Evolutionary conservation across 2,888 invertebrate genomes (phyloP), one percentile per base, ranked within the genome.

Genomic region (Dicyrtomina minuta): DNA sequence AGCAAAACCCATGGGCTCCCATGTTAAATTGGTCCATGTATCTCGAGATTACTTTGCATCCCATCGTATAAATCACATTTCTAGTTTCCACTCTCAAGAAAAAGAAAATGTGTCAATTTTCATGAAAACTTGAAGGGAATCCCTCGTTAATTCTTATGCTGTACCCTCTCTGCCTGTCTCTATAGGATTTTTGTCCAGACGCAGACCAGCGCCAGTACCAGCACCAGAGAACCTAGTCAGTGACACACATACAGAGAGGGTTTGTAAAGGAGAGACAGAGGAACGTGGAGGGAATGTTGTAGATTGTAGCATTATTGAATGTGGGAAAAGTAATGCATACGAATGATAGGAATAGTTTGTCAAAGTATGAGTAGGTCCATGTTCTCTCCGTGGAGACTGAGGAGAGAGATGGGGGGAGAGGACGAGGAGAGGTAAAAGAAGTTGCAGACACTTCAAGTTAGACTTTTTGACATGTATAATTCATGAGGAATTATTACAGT

Each of bases 401-500:
- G 39, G n/a, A 43, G 12, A 51, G 26, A 33, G 51, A 24, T 20
- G 17, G 44, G 43, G 46, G 22, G 41, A 39, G 24, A 44, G 24
- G 43, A 20, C 10, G 43, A 59, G 13, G 39, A 55, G 41, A 24
- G n/a, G 33, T 41, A 33, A 56, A 66, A 49, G 51, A 53, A 60
- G 46, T 68, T 60, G 51, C 51, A 68, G 68, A 39, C 41, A 68
- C 39, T 66, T 66, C 39, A 17, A 66, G 65, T 56, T 65, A 65
- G 65, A 55, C 65, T 65, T 68, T 68, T 68, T 68, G 60, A 59
- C 59, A 60, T 68, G 60, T 60, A 60, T 68, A 68, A 68, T 68
- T 68, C 68, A 68, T 68, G 68, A 68, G 68, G 60, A 68, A 68
- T 68, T 68, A 68, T 68, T 68, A 59, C 60, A 33, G 68, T 68